Base-by-base conservation (phyloP, 2,888 invertebrate genomes). In the Drosophila austrosaltans region DNA sequence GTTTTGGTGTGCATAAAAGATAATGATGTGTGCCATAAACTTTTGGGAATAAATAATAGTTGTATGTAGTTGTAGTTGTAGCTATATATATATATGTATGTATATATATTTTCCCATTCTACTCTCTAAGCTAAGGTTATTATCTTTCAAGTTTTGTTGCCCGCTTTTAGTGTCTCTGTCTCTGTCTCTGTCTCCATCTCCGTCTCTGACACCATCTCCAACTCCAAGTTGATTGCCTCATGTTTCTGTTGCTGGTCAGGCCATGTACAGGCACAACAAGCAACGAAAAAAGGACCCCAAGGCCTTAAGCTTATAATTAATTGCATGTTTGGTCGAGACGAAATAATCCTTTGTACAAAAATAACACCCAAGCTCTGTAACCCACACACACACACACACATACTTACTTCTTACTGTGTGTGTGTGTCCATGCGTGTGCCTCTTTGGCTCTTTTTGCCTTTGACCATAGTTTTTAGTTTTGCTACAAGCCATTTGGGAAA, bases 251-350 rank as follows among this genome's bases (percentile, higher is more conserved):
- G 65, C 68, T 69, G 57, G 57, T 48, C 67, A 62, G 77, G 68
- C 64, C 75, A 87, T 75, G 78, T 74, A 80, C 72, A 72, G 82
- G 73, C 78, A 78, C 85, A 77, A 76, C 85, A 81, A 78, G 77
- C 75, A 70, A 76, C 76, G 71, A 48, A 81, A 87, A 90, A 90
- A 83, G 89, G 75, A 74, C 75, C 85, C 82, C 90, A 90, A 90
- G 91, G 91, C 91, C 90, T 91, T 91, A 91, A 91, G 91, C 91
- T 91, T 89, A 90, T 91, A 91, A 91, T 91, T 91, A 91, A 91
- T 91, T 92, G 92, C 90, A 90, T 91, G 92, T 91, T 91, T 88
- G 91, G 91, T 91, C 87, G 92, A 91, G 91, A 91, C 91, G 91
- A 91, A 91, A 90, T 91, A 91, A 91, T 91, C 91, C 91, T 90